Conservation (phyloP, 2,888 invertebrate species). For the Hyalella azteca region DNA sequence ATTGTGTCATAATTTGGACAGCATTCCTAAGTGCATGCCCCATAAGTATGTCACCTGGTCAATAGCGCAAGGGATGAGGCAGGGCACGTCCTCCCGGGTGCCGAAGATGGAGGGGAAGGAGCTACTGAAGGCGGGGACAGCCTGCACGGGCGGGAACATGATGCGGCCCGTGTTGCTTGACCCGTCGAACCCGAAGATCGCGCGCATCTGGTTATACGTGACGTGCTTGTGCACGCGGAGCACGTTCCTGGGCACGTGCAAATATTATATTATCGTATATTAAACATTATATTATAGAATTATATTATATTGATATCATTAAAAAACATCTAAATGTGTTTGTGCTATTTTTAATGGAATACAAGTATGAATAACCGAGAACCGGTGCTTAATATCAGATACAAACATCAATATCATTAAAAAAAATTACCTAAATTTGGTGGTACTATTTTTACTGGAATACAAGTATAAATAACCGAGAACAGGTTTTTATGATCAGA, state of each 20-base stretch:
- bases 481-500: too few species aligned
- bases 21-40: too few species aligned
- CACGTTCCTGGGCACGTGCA: conserved; percentile 43
- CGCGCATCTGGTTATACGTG: conserved; percentile 96
- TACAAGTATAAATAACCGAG: too few species aligned
- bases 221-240: conserved; percentile 86
- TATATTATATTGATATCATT: neutral
- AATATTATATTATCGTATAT: too few species aligned
- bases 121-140: conserved; percentile 89
- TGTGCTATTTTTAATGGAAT: too few species aligned
- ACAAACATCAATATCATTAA: too few species aligned
- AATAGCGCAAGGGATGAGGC: conserved; percentile 96
- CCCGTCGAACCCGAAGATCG: conserved; percentile 97
- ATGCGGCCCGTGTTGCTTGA: conserved; percentile 97
- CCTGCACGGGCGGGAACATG: conserved; percentile 94
- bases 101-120: conserved; percentile 91
- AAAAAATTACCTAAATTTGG: too few species aligned
- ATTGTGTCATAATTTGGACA: too few species aligned
- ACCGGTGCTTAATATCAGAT: too few species aligned
- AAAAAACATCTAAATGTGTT: too few species aligned
- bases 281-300: neutral
- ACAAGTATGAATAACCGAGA: too few species aligned
- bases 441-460: too few species aligned
- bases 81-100: conserved; percentile 75
- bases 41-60: conserved; percentile 92